Evolutionary conservation across 2,113 vertebrate genomes (phyloP).

Genomic region (Girardinichthys multiradiatus): DNA sequence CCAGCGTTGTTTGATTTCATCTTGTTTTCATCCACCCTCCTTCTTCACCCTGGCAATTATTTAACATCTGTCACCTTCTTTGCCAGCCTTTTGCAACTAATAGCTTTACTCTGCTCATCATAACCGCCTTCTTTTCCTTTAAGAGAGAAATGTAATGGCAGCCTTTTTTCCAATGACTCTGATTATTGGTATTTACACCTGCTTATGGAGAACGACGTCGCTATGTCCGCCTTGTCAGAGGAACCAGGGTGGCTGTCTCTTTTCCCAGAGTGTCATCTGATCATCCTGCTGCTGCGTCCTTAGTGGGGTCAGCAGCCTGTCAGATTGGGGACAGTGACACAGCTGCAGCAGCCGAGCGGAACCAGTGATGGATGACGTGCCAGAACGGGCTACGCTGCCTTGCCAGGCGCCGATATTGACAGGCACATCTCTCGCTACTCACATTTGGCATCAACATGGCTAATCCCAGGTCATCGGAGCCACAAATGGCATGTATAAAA

Average conservation of each 20-base stretch:
- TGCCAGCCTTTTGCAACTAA: conserved; percentile 38
- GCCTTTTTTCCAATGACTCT: conserved; percentile 1
- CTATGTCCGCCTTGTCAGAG: conserved; percentile 26
- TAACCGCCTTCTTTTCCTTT: conserved; percentile 12
- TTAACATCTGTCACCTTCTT: conserved; percentile 44
- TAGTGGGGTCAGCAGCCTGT: conserved; percentile 64
- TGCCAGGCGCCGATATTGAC: conserved; percentile 64
- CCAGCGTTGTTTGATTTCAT: conserved; percentile 33
- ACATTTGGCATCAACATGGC: conserved; percentile 64
- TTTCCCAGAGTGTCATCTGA: conserved; percentile 66
- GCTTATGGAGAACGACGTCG: conserved; percentile 60
- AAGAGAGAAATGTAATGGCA: conserved; percentile 14
- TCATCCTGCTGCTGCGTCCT: conserved; percentile 62
- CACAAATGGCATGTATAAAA: conserved; percentile 70
- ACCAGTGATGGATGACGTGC: conserved; percentile 79
- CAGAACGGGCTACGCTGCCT: conserved; percentile 59
- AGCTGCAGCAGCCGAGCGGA: conserved; percentile 70
- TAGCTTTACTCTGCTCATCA: conserved; percentile 41
- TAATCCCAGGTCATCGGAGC: conserved; percentile 70
- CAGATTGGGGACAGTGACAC: conserved; percentile 66
- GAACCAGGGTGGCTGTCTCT: conserved; percentile 51
- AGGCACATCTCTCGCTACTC: conserved; percentile 58
- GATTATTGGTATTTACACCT: conserved; percentile 38
- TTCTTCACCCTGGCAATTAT: conserved; percentile 48
- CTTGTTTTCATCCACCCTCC: conserved; percentile 46